Percentiles rank a stretch among this genome's conserved stretches.
Evolutionary conservation across 2,797 vertebrate species (phyloP).

Genomic region (Falco biarmicus): DNA sequence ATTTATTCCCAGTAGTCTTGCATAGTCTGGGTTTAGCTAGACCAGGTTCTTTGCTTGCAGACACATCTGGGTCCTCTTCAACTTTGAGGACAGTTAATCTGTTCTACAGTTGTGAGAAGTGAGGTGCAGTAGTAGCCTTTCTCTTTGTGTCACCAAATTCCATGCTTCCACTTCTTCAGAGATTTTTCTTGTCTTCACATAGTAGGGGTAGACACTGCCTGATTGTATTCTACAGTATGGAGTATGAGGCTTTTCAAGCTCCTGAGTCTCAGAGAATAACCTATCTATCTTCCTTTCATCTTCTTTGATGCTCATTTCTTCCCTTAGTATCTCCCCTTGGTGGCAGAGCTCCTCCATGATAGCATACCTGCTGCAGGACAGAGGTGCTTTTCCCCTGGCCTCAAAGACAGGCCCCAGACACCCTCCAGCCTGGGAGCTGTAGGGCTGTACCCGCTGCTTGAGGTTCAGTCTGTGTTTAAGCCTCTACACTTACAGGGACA

Average conservation of each 20-base stretch:
- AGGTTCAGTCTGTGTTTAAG: neutral
- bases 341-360: neutral
- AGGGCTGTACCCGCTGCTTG: neutral
- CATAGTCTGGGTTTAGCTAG: neutral
- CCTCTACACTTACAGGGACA: neutral
- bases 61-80: neutral
- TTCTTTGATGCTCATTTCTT: neutral
- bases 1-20: neutral
- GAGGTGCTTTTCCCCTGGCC: neutral
- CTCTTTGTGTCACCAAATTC: neutral
- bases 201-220: fast-evolving
- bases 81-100: fast-evolving
- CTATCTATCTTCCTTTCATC: neutral
- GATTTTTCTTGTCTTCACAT: neutral
- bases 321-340: neutral
- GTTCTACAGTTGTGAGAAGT: neutral
- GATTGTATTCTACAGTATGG: neutral
- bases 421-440: neutral
- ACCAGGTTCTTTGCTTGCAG: neutral
- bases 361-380: neutral
- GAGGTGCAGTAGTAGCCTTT: neutral
- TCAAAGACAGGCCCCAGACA: neutral
- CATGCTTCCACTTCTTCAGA: neutral
- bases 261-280: neutral
- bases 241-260: neutral